A percentile compares a stretch with the other conserved stretches of the same genome.
These are phyloP conservation scores for Phrynosoma blainvillii DNA, from an alignment of 2,113 vertebrate species.

Conservation along the genomic window DNA sequence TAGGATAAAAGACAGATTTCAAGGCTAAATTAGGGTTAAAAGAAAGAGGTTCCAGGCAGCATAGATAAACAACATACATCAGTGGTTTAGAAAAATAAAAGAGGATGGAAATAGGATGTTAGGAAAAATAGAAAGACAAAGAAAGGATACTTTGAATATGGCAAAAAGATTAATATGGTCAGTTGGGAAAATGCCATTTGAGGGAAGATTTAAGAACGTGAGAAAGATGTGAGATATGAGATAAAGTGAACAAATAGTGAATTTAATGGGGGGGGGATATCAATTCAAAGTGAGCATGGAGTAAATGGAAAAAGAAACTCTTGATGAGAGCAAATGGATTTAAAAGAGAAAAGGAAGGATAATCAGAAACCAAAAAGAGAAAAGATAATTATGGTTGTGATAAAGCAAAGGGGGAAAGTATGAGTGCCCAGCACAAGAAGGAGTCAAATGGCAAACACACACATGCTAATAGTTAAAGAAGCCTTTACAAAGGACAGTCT, in stretches of 20 bases:
- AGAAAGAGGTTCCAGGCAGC: background rate
- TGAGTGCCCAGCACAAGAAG: background rate
- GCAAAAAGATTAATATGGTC: background rate
- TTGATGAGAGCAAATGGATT: background rate
- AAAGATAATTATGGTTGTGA: background rate
- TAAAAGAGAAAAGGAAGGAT: background rate
- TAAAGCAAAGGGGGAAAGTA: background rate
- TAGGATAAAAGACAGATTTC: background rate
- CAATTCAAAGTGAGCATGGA: background rate
- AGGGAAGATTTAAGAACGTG: background rate
- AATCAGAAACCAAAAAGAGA: background rate
- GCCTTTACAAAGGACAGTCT: background rate
- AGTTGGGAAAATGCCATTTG: background rate
- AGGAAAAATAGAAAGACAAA: background rate
- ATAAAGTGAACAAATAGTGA: background rate
- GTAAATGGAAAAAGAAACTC: background rate
- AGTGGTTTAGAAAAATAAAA: background rate
- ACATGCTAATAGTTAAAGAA: background rate
- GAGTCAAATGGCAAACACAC: background rate
- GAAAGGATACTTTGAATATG: background rate
- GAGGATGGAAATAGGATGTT: too few relatives aligned
- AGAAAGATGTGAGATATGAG: background rate
- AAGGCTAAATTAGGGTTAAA: background rate
- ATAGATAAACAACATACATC: background rate
- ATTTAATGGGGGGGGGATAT: background rate